Base-by-base conservation (phyloP, 1,140 invertebrate genomes). In the Lasaia peninsularis region DNA sequence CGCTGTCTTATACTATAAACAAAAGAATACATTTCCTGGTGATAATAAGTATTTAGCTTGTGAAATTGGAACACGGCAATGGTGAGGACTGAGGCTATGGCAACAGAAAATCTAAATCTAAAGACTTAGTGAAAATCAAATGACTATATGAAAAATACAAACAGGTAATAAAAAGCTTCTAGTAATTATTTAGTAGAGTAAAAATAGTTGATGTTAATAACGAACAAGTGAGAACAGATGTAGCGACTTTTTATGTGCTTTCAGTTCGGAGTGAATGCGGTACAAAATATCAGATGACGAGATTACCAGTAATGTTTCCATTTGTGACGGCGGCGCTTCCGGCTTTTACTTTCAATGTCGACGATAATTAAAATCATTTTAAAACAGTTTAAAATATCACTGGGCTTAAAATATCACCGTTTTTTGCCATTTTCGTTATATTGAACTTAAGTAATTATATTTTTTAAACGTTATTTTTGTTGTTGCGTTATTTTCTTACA, bases 301-400 rank as follows among this genome's bases (percentile, higher is more conserved):
- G 53, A 65, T 80, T 71, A 69, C 74, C 80, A 83, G 69, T 71
- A 84, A 84, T 83, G 80, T 75, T 74, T 80, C 80, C 74, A 81
- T 80, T 80, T 77, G 73, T 75, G 72, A 67, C 71, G 60, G n/a
- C 37, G 48, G 50, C 65, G 68, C 73, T 76, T 84, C 80, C 80
- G 78, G 83, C 74, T 75, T 78, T 80, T 70, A 69, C 65, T 60
- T 60, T 54, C 56, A 60, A 49, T 53, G 60, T 63, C 44, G 12
- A 10, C 50, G 37, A 51, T 20, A 48, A 48, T 48, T 48, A 48
- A 48, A 48, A 48, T 48, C 20, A 48, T 10, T 48, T 48, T 48
- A 21, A 48, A 21, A 48, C 44, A 21, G 20, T 48, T 48, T 24
- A n/a, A 48, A 12, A 48, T 28, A 28, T 28, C 8, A 28, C 24